Evolutionary conservation across 2,113 vertebrate species (phyloP).

Genomic region (Butorides virescens): DNA sequence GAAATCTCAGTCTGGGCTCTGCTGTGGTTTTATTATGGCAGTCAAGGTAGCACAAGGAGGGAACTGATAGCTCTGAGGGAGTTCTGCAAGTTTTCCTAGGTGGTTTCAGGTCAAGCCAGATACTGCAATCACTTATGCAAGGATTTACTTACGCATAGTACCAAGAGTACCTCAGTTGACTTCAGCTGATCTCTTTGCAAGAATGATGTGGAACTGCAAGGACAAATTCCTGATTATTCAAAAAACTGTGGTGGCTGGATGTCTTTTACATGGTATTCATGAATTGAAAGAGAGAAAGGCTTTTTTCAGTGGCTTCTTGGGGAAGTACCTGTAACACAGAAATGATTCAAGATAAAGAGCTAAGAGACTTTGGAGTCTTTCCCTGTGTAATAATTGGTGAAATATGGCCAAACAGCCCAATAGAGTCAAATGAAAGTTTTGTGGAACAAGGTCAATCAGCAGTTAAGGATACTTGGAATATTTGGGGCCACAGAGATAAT

Average conservation of each 20-base stretch:
- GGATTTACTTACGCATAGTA: not conserved
- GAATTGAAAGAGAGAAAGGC: not conserved
- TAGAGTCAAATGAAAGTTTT: not conserved
- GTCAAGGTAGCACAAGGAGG: not conserved
- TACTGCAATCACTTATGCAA: not conserved
- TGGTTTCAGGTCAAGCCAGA: not conserved
- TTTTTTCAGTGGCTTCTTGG: not conserved
- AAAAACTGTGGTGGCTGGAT: not conserved
- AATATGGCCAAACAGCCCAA: not conserved
- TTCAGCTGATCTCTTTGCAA: not conserved
- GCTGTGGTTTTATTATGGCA: fast-evolving
- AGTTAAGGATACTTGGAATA: not conserved
- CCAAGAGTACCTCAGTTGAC: not conserved
- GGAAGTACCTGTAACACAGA: not conserved
- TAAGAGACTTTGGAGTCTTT: not conserved
- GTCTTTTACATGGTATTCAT: not conserved
- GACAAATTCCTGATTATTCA: not conserved
- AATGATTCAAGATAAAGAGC: not conserved
- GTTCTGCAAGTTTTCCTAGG: not conserved
- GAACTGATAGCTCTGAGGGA: not conserved
- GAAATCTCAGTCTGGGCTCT: not conserved
- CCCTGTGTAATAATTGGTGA: not conserved
- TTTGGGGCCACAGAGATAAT: not conserved
- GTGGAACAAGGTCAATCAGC: not conserved
- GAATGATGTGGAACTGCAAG: not conserved